These are phyloP conservation scores for Antechinus stuartii DNA, from an alignment of 2,113 vertebrate genomes.

Conservation along the genomic window DNA sequence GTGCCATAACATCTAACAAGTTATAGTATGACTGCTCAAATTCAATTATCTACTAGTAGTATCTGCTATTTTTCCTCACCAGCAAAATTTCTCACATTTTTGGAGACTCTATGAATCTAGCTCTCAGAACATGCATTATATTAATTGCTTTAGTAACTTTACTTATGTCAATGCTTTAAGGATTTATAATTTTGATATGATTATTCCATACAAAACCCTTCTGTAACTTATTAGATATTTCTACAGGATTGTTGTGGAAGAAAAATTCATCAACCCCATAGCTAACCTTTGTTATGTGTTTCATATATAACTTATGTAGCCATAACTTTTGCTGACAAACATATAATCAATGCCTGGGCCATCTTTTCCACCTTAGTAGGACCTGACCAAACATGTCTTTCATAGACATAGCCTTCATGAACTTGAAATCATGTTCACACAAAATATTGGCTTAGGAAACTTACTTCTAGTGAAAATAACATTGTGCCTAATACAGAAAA, in stretches of 20 bases:
- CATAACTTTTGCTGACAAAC: not conserved
- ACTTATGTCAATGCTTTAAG: not conserved
- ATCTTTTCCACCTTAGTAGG: not conserved
- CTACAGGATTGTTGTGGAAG: no score
- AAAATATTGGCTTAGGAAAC: not conserved
- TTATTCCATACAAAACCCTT: not conserved
- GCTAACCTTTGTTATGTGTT: not conserved
- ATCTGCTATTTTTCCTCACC: not conserved
- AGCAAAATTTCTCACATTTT: not conserved
- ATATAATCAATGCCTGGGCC: not conserved
- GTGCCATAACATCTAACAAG: not conserved
- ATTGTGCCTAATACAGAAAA: not conserved
- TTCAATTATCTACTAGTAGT: not conserved
- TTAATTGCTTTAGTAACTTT: not conserved
- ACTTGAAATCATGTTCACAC: not conserved
- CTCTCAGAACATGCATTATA: not conserved
- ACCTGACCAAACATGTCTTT: not conserved
- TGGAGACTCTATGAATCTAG: not conserved
- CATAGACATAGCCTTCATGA: not conserved
- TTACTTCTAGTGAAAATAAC: not conserved
- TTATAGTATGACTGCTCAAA: not conserved
- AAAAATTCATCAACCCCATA: not conserved
- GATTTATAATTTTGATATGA: not conserved
- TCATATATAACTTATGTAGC: not conserved
- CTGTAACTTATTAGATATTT: not conserved